Evolutionary conservation across 2,113 vertebrate species (phyloP), one percentile per base, ranked within the genome.

Genomic region (Sceloporus undulatus): DNA sequence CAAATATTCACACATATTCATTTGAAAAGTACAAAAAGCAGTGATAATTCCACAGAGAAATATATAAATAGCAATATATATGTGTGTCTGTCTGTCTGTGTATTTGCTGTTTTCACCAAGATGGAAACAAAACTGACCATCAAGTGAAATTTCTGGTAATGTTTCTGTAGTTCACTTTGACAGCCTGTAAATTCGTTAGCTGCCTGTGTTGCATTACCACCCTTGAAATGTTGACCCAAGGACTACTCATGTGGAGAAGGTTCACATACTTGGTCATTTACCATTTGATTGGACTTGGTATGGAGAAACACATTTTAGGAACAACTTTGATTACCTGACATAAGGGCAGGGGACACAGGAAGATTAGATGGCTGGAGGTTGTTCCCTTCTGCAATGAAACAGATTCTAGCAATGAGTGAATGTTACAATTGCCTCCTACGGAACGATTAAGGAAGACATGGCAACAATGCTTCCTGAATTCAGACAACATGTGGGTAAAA

Each of bases 391-490:
- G 65, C 77, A 19, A 71, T 74, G 85, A 91, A 75, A 90, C n/a
- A 85, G 34, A 91, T 86, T 56, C 62, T 56, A 85, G 86, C 0
- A 3, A 84, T 21, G 71, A 83, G 40, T 25, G 48, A 62, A 40
- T 71, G 87, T 78, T 48, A 42, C 38, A 86, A 9, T 21, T 0
- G 0, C 23, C 73, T 84, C 2, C 0, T 71, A 75, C 68, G 5
- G 0, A 91, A 90, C 0, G 0, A 84, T 85, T 75, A 87, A n/a
- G 34, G 74, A 70, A 76, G 21, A 87, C 79, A 90, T 16, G 40
- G 73, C 34, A 85, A 73, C 1, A 84, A 19, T 54, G 79, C 68
- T 87, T 85, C 68, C 71, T 86, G 52, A 25, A 52, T 70, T 91
- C 71, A 79, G 48, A 18, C 56, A 85, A 81, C 71, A 79, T 2